Evolutionary conservation across 2,888 invertebrate genomes (phyloP), one percentile per base, ranked within the genome.

Genomic region (Gymnosoma rotundatum): DNA sequence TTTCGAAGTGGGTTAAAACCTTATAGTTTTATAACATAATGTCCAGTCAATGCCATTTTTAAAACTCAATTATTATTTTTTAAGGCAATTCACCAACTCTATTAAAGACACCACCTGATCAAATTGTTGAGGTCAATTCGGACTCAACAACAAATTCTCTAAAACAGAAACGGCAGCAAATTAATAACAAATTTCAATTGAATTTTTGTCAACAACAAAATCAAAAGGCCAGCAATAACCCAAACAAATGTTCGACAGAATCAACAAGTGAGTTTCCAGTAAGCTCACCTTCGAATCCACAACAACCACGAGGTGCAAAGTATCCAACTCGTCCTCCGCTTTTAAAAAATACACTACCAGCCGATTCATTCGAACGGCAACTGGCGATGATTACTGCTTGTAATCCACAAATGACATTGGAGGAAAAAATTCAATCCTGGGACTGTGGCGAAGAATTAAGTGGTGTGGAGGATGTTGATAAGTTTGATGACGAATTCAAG

Each of bases 211-310:
- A 82, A 66, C 80, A 83, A 21, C 85, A 83, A 45, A 79, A 74
- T 64, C 38, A 81, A 38, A 78, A 78, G 54, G 1, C 21, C 14
- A 75, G 70, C 16, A 82, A 66, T 60, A 78, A 78, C 66, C 63
- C 72, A 2, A 87, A 83, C 25, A 86, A 84, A 74, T 85, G 83
- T 63, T 86, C 87, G 12, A 83, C 86, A 14, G 87, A 87, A 81
- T 90, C 91, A 38, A 91, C 91, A 7, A 92, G 91, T 45, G 91
- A 92, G 60, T 91, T 92, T 83, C 91, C 91, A 8, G 90, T 90
- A 0, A 92, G 91, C 45, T 91, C 91, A 5, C 90, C 91, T 0
- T 92, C 91, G 0, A 89, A 89, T 86, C 90, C 90, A 8, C 86
- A 83, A 60, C 85, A 88, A 80, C 89, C 89, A 3, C 85, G 88